Base-by-base conservation (phyloP, 2,113 vertebrate genomes). In the Salvelinus alpinus region DNA sequence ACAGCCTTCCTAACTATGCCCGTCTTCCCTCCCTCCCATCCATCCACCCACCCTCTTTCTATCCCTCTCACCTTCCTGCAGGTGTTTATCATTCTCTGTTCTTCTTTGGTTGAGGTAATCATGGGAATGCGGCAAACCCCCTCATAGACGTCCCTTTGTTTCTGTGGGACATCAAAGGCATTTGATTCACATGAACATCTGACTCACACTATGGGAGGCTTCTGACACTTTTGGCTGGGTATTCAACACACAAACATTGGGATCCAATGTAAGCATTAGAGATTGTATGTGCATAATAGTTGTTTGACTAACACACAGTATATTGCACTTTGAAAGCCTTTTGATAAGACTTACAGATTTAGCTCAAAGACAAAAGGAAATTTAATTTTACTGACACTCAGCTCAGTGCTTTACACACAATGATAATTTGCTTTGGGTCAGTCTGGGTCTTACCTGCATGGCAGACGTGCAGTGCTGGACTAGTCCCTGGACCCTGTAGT, bases 71-170 rank as follows among this genome's bases (percentile, higher is more conserved):
- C 95, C 94, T 96, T 96, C 80, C 92, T 93, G 82, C 95, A 96
- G 73, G 94, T 93, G 66, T 94, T 90, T 57, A 96, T 94, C 91
- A 96, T 95, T 82, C 85, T 94, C 91, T 96, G 95, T 84, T 96
- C 95, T 85, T 96, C 95, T 86, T 94, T 95, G 87, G 93, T 85
- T 81, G 95, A 96, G 9, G 95, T 96, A 88, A 96, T 95, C 89
- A 93, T 96, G 79, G 95, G 95, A 83, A 96, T 96, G 79, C 94
- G 93, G 85, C 95, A 96, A 34, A 95, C 91, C 25, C 88, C 94
- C 82, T 95, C 94, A 86, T 92, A 92, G 29, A 92, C 83, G 82
- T 96, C 94, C 65, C 88, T 94, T 85, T 92, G 95, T 90, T 95
- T 95, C 95, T 96, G 85, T 70, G 73, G 81, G 77, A 82, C 64